Base-by-base conservation (phyloP, 1,140 invertebrate species). In the Caerostris extrusa region DNA sequence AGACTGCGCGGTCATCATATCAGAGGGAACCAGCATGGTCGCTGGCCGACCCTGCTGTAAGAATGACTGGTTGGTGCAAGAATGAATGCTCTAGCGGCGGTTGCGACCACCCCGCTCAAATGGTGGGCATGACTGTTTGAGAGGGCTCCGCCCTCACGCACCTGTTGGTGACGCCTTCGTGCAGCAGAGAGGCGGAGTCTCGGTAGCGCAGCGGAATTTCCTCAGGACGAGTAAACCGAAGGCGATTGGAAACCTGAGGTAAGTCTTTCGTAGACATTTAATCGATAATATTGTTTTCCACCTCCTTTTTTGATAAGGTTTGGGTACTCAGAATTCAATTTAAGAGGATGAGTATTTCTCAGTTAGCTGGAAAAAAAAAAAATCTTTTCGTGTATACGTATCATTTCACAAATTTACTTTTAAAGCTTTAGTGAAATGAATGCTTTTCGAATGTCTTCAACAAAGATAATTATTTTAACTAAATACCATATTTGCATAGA, bases 1-100 rank as follows among this genome's bases (percentile, higher is more conserved):
- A 95, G 97, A 97, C 96, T 98, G 98, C 88, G 97, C 97, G 94
- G 97, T 97, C 96, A 98, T 97, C 97, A 98, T 98, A 95, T 98
- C 97, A 95, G 97, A 97, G 93, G 98, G 98, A 95, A 98, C 97
- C 96, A 98, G 96, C 98, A 98, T 98, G 83, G 67, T 91, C 83
- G 94, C 91, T 71, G 90, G 94, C 19, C 34, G 56, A 67, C 85
- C 85, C 86, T 89, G 57, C 50, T 93, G 86, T 71, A 61, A 93
- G 64, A 71, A 58, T 56, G 77, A 83, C 77, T 81, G 67, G 58
- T 60, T 91, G 50, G 14, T n/a, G 77, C 14, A 53, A 10, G 69
- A 91, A 77, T 91, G 77, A 82, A 64, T 7, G 69, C 57, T n/a
- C 56, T 17, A 7, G 5, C 7, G 50, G n/a, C 53, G 53, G 69